These are phyloP conservation scores for Parthenolecanium corni DNA, from an alignment of 2,888 invertebrate genomes.

Conservation along the genomic window DNA sequence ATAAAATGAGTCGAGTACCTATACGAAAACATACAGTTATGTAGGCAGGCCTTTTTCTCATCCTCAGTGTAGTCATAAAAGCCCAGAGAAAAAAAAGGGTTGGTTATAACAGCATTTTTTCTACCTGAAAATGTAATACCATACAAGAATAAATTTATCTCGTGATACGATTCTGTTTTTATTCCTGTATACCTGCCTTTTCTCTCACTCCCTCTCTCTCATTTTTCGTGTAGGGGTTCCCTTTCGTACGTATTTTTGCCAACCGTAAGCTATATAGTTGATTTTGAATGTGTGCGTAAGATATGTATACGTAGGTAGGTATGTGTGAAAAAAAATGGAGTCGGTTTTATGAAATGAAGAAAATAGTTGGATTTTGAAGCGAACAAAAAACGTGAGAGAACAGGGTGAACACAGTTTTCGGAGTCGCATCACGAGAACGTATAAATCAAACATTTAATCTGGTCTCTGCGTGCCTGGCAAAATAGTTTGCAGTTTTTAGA, in stretches of 20 bases:
- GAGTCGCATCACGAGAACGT: slow-evolving; percentile 15
- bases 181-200: neutral
- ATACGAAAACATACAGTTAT: too few relatives aligned
- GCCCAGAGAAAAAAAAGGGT: neutral
- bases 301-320: neutral
- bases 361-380: slow-evolving; percentile 4
- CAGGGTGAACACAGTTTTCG: slow-evolving; percentile 15
- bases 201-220: too few relatives aligned
- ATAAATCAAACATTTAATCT: slow-evolving; percentile 29
- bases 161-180: neutral
- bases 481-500: slow-evolving; percentile 14
- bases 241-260: neutral
- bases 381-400: slow-evolving; percentile 3
- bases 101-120: neutral
- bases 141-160: neutral
- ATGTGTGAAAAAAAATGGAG: neutral
- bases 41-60: too few relatives aligned
- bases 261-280: neutral
- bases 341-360: neutral
- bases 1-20: too few relatives aligned
- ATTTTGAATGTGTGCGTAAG: neutral
- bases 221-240: too few relatives aligned
- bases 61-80: too few relatives aligned
- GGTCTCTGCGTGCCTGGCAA: slow-evolving; percentile 22
- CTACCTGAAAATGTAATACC: neutral